phyloP scores from a whole-genome alignment of 2,888 invertebrate species.

The Lepeophtheirus nordmannii region DNA sequence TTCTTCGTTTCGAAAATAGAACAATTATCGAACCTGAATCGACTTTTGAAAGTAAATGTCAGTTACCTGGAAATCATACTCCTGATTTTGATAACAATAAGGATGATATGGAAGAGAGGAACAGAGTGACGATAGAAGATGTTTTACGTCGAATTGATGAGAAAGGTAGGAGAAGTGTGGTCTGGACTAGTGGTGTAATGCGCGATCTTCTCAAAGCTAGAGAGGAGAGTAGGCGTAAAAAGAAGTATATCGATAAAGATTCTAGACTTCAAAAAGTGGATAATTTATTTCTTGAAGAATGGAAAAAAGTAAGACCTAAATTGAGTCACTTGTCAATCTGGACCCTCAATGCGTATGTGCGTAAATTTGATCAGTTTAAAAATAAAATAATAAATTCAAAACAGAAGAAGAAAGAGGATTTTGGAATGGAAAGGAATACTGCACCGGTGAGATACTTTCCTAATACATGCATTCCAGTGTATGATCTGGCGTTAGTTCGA shows the following conservation, averaged over 20 bases:
- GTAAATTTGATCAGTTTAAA: constrained; percentile 12
- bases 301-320: constrained; percentile 20
- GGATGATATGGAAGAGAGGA: background rate
- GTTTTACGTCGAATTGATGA: background rate
- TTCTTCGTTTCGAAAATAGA: background rate
- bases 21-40: background rate
- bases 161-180: background rate
- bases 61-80: background rate
- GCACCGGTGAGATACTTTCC: constrained; percentile 7
- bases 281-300: constrained; percentile 17
- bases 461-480: constrained; percentile 9
- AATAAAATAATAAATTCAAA: constrained; percentile 5
- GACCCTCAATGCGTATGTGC: constrained; percentile 9
- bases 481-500: constrained; percentile 1
- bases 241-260: background rate
- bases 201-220: constrained; percentile 14
- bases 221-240: background rate
- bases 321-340: constrained; percentile 17
- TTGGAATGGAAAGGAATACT: background rate
- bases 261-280: constrained; percentile 5
- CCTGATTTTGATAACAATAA: background rate
- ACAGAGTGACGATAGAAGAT: background rate
- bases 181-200: constrained; percentile 16
- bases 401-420: background rate
- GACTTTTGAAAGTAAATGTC: too few species aligned